Conservation (phyloP, 2,797 vertebrate species). For the Enteromius thamalakanensis region DNA sequence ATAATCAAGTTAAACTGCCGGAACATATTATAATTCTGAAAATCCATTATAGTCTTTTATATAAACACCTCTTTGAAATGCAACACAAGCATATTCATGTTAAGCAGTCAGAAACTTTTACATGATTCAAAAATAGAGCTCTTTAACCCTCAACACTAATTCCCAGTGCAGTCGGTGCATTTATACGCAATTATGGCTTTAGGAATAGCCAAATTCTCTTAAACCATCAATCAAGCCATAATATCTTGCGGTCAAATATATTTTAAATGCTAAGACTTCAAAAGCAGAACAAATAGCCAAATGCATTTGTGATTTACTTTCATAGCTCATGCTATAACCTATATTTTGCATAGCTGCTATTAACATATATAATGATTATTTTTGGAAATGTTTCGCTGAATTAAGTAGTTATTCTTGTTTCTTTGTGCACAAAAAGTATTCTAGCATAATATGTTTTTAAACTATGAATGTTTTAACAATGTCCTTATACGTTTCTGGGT, state of each 20-base stretch:
- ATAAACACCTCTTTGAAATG: not conserved
- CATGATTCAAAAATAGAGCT: not conserved
- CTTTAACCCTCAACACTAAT: slow-evolving; percentile 7
- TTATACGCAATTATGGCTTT: slow-evolving; percentile 11
- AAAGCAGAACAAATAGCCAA: not conserved
- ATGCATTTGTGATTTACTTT: not conserved
- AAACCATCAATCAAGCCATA: slow-evolving; percentile 17
- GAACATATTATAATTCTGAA: not conserved
- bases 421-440: not conserved
- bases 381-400: not conserved
- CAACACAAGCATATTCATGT: not conserved
- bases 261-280: not conserved
- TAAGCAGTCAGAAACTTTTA: not conserved
- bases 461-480: not conserved
- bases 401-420: not conserved
- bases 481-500: not conserved
- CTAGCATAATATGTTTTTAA: not conserved
- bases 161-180: not conserved
- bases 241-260: not conserved
- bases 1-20: not conserved
- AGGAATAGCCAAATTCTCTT: slow-evolving; percentile 1
- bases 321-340: not conserved
- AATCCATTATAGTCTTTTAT: not conserved
- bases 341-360: not conserved
- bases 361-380: not conserved